phyloP scores from a whole-genome alignment of 2,113 vertebrate species.

The Thermophis baileyi region DNA sequence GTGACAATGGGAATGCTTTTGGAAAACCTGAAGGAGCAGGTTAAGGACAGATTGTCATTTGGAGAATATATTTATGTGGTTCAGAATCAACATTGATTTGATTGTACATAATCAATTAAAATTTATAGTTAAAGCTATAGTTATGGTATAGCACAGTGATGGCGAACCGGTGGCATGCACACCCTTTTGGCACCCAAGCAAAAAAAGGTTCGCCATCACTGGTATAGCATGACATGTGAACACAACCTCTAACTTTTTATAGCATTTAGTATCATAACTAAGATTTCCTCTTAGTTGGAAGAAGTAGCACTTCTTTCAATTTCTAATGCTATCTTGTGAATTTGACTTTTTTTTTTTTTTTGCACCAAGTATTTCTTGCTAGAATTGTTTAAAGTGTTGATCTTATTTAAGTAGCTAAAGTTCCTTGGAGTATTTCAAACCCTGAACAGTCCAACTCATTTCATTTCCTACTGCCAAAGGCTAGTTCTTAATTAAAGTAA shows the following conservation, averaged over 20 bases:
- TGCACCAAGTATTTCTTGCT: neutral
- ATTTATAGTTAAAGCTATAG: neutral
- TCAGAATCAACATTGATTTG: neutral
- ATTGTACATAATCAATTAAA: neutral
- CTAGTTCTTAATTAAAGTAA: constrained; percentile 17
- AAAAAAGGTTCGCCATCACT: too few relatives aligned
- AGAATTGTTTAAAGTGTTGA: constrained; percentile 9
- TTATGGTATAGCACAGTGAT: neutral
- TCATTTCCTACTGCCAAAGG: neutral
- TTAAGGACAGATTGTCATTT: neutral
- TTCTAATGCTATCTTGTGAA: neutral
- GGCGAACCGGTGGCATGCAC: too few relatives aligned
- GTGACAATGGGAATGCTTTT: neutral
- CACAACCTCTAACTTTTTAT: neutral
- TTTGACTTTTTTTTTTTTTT: neutral
- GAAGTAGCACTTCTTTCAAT: neutral
- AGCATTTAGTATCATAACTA: neutral
- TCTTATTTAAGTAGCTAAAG: neutral
- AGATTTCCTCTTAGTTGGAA: neutral
- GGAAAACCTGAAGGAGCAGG: neutral
- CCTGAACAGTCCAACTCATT: neutral
- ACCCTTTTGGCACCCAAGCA: too few relatives aligned
- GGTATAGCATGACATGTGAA: neutral
- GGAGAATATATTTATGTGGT: neutral
- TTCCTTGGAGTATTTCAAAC: neutral